Evolutionary conservation across 1,140 invertebrate genomes (phyloP).

Genomic region (Drosophila auraria): DNA sequence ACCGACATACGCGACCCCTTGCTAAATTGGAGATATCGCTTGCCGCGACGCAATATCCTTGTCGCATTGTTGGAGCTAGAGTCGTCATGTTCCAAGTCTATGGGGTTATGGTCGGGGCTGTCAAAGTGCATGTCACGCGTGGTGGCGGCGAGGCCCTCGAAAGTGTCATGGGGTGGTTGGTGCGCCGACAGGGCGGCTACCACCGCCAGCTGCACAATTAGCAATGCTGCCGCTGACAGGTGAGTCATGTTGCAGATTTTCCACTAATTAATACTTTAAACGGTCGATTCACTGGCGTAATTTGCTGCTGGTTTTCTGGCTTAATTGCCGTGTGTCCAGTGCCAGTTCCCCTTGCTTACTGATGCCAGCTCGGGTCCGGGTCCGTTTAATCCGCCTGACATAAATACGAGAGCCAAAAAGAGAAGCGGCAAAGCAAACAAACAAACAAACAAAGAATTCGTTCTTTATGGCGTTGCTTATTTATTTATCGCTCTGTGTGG

Average conservation of each 20-base stretch:
- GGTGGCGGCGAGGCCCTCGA: constrained; percentile 15
- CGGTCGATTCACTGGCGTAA: neutral
- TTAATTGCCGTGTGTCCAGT: constrained; percentile 40
- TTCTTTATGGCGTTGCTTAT: constrained; percentile 64
- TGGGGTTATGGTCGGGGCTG: constrained; percentile 18
- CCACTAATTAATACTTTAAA: constrained; percentile 56
- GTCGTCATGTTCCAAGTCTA: constrained; percentile 10
- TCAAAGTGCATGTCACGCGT: constrained; percentile 63
- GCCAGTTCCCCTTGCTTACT: constrained; percentile 55
- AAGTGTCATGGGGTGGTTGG: constrained; percentile 38
- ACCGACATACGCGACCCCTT: constrained; percentile 78
- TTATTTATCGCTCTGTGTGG: constrained; percentile 78
- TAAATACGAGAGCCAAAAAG: constrained; percentile 42
- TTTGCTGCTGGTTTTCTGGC: constrained; percentile 14
- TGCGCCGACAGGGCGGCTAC: constrained; percentile 17
- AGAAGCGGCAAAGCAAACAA: constrained; percentile 23
- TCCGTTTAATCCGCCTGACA: constrained; percentile 65
- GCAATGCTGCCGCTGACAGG: constrained; percentile 28
- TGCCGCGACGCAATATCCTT: constrained; percentile 65
- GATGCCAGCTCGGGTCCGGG: constrained; percentile 42
- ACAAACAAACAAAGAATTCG: constrained; percentile 52
- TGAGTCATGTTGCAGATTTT: constrained; percentile 20
- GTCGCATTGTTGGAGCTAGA: constrained; percentile 49
- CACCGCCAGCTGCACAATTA: constrained; percentile 37
- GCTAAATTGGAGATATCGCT: constrained; percentile 65